phyloP scores from a whole-genome alignment of 30 jellyfish, hydroid and myxozoan species.

The Turritopsis rubra region DNA sequence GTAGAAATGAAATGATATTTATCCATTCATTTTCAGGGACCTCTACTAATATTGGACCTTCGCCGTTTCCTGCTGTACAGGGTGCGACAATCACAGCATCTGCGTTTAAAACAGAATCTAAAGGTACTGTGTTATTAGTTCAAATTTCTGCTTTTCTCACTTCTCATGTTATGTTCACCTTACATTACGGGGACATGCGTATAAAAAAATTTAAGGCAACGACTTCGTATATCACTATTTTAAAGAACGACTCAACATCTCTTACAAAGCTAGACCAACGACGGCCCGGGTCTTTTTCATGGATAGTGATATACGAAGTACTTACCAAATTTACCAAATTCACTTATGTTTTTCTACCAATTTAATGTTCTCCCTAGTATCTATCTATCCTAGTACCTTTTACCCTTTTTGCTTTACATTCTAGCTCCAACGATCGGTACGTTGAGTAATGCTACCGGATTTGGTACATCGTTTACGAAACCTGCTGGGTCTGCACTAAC shows the following conservation, averaged over 20 bases:
- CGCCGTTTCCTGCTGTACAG: conserved; percentile 32
- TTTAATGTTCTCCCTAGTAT: too few species aligned
- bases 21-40: neutral
- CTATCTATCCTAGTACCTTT: too few species aligned
- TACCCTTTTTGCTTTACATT: neutral
- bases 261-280: too few species aligned
- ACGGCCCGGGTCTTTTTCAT: too few species aligned
- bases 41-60: conserved; percentile 11
- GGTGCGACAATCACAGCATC: conserved; percentile 29
- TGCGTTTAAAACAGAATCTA: conserved; percentile 22
- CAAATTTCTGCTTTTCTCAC: too few species aligned
- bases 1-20: neutral
- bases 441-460: neutral
- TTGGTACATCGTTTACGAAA: conserved; percentile 21
- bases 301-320: too few species aligned
- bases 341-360: too few species aligned
- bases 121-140: conserved; percentile 5
- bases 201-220: too few species aligned
- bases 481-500: conserved; percentile 32
- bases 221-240: too few species aligned
- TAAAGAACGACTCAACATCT: too few species aligned
- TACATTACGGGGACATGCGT: too few species aligned
- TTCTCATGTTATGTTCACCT: neutral
- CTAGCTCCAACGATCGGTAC: conserved; percentile 6
- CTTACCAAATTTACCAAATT: too few species aligned